Evolutionary conservation across 2,888 invertebrate species (phyloP).

Genomic region (Hypomecis punctinalis): DNA sequence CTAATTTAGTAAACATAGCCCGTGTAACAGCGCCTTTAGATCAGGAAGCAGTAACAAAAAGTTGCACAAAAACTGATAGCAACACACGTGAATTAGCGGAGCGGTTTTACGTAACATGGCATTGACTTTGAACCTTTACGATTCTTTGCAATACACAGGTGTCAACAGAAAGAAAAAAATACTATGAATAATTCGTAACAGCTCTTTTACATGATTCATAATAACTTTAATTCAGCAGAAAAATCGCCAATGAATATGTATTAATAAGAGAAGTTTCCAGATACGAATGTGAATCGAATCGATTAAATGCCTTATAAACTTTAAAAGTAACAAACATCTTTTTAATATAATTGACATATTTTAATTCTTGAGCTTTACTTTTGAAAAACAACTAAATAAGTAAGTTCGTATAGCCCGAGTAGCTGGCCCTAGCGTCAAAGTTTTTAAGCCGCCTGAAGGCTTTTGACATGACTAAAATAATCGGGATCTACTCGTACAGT

Average conservation of each 20-base stretch:
- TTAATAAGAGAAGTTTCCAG: background rate
- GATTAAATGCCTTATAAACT: no score
- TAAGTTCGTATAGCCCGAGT: no score
- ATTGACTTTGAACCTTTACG: slow-evolving; percentile 26
- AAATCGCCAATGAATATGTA: background rate
- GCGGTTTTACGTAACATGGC: slow-evolving; percentile 17
- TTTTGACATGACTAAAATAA: no score
- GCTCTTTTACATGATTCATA: background rate
- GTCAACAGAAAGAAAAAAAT: slow-evolving; percentile 3
- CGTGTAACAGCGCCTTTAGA: background rate
- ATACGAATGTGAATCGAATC: background rate
- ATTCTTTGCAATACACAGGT: slow-evolving; percentile 14
- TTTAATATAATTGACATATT: no score
- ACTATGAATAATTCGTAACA: slow-evolving; percentile 8
- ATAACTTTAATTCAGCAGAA: background rate
- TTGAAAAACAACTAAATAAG: no score
- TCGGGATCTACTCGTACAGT: no score
- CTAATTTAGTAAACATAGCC: no score
- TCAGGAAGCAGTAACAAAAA: slow-evolving; percentile 15
- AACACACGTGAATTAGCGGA: slow-evolving; percentile 5
- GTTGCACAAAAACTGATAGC: slow-evolving; percentile 5
- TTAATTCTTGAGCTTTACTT: no score
- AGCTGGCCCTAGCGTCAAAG: no score
- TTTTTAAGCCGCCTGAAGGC: no score
- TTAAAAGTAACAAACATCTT: no score